Evolutionary conservation across 2,113 vertebrate species (phyloP).

Genomic region (Pseudolaguvia tuberculata): DNA sequence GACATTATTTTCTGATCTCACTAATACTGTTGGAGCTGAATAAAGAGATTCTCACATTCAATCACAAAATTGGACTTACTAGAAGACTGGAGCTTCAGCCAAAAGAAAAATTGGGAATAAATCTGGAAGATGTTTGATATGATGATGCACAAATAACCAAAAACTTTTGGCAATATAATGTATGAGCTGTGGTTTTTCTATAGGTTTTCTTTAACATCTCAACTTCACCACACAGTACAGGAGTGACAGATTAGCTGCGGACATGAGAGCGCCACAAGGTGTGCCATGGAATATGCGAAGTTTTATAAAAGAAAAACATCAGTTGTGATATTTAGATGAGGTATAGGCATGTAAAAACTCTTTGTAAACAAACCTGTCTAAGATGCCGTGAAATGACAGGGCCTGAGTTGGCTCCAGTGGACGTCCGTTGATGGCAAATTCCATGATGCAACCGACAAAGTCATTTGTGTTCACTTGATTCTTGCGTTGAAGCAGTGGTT

Average conservation of each 20-base stretch:
- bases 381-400: conserved; percentile 82
- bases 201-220: neutral
- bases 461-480: conserved; percentile 92
- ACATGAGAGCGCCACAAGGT: neutral
- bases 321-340: neutral
- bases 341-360: neutral
- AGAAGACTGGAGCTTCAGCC: no score
- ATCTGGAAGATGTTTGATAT: no score
- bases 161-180: neutral
- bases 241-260: no score
- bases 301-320: neutral
- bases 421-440: conserved; percentile 94
- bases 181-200: conserved; percentile 7
- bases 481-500: conserved; percentile 84
- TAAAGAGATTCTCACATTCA: no score
- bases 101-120: no score
- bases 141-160: no score
- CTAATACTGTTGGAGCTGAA: no score
- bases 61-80: no score
- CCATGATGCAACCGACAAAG: conserved; percentile 97
- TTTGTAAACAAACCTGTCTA: conserved; percentile 79
- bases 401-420: conserved; percentile 94
- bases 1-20: no score
- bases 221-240: no score
- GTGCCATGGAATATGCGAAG: neutral